These are phyloP conservation scores for Drosophila fungiperda DNA, from an alignment of 2,888 invertebrate genomes.

Conservation along the genomic window DNA sequence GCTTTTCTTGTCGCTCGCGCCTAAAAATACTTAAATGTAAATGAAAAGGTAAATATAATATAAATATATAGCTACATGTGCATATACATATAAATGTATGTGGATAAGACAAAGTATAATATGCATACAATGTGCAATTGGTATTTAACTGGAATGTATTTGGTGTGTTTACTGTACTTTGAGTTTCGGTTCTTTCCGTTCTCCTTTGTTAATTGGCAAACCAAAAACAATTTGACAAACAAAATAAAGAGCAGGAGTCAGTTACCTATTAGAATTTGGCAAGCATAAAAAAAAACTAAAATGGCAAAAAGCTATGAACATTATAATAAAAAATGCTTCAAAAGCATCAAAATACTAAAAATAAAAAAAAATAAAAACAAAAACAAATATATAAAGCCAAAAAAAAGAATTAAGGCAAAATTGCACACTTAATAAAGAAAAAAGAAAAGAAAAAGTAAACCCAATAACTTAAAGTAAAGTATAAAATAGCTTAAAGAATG, in stretches of 20 bases:
- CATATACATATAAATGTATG: slow-evolving; percentile 16
- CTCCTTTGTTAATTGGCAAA: slow-evolving; percentile 78
- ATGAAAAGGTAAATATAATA: slow-evolving; percentile 22
- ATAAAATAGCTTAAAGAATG: slow-evolving; percentile 54
- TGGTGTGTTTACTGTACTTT: slow-evolving; percentile 56
- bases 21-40: slow-evolving; percentile 51
- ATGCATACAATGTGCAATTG: slow-evolving; percentile 33
- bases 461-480: slow-evolving; percentile 44
- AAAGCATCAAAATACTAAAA: slow-evolving; percentile 69
- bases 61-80: slow-evolving; percentile 34
- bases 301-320: slow-evolving; percentile 37
- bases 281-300: slow-evolving; percentile 57
- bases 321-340: slow-evolving; percentile 68
- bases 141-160: slow-evolving; percentile 40
- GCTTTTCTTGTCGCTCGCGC: slow-evolving; percentile 73
- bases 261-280: slow-evolving; percentile 84
- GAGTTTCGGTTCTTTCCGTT: slow-evolving; percentile 56
- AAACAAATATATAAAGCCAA: slow-evolving; percentile 44
- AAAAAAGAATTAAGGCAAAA: slow-evolving; percentile 36
- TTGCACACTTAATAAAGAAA: slow-evolving; percentile 51
- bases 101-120: slow-evolving; percentile 26
- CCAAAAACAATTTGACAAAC: slow-evolving; percentile 75
- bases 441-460: slow-evolving; percentile 14
- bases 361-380: slow-evolving; percentile 34
- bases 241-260: slow-evolving; percentile 85